Percentiles rank a stretch among this genome's conserved stretches.
Evolutionary conservation across 2,888 invertebrate genomes (phyloP).

Genomic region (Muschampia plurimacula): DNA sequence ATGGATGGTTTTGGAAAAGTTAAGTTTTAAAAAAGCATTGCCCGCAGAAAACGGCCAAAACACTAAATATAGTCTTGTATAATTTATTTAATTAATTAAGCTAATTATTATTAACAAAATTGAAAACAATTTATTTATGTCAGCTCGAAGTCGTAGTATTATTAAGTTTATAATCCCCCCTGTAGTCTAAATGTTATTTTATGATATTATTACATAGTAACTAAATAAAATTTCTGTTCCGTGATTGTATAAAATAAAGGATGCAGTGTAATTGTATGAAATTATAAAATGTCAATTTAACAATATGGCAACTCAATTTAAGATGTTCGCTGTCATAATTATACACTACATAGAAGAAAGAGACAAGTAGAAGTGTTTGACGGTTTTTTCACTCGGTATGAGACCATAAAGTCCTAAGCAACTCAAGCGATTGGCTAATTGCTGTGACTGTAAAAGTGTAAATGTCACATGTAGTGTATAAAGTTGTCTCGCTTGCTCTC

Average conservation of each 20-base stretch:
- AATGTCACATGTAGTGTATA: background rate
- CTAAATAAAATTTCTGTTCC: background rate
- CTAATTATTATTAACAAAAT: background rate
- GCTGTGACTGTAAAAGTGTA: background rate
- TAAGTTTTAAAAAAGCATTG: no score
- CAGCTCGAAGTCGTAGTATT: background rate
- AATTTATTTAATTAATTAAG: background rate
- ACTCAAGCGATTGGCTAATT: background rate
- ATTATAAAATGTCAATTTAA: slow-evolving; percentile 4
- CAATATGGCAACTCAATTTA: background rate
- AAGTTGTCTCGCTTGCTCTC: background rate
- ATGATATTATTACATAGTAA: background rate
- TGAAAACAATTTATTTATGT: background rate
- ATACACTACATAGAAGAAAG: no score
- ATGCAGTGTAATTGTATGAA: background rate
- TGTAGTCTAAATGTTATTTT: background rate
- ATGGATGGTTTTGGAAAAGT: background rate
- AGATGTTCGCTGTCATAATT: background rate
- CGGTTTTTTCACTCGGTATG: no score
- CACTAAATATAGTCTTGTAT: no score
- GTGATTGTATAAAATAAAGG: no score
- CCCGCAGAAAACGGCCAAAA: no score
- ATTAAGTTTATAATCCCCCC: slow-evolving; percentile 1
- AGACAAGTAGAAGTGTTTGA: no score
- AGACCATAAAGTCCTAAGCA: no score